Evolutionary conservation across 1,140 invertebrate species (phyloP).

Genomic region (Euura lappo): DNA sequence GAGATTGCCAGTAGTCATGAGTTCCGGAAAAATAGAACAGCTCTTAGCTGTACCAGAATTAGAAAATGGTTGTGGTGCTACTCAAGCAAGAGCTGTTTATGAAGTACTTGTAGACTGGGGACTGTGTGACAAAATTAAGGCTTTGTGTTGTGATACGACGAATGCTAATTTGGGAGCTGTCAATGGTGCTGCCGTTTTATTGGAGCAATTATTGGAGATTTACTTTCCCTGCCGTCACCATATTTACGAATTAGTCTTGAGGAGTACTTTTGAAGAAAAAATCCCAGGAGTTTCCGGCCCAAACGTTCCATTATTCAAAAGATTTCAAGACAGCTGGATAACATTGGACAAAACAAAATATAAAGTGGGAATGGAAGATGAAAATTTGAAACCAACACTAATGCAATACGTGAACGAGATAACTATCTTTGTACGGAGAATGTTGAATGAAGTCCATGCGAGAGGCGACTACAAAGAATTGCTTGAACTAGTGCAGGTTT

Average conservation of each 20-base stretch:
- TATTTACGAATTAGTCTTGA: conserved; percentile 24
- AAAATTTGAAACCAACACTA: conserved; percentile 10
- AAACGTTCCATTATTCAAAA: conserved; percentile 38
- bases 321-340: conserved; percentile 34
- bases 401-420: conserved; percentile 6
- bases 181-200: conserved; percentile 18
- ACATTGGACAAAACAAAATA: conserved; percentile 33
- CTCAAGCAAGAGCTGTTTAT: conserved; percentile 21
- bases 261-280: conserved; percentile 20
- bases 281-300: conserved; percentile 35
- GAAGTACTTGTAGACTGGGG: conserved; percentile 14
- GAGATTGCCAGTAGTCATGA: conserved; percentile 15
- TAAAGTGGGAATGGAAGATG: conserved; percentile 18
- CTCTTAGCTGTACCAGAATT: conserved; percentile 17
- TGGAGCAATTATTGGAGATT: conserved; percentile 20
- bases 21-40: conserved; percentile 18
- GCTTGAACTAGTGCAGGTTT: not conserved
- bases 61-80: conserved; percentile 12
- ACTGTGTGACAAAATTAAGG: conserved; percentile 22
- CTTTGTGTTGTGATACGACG: conserved; percentile 26
- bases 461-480: not conserved
- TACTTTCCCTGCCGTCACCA: conserved; percentile 23
- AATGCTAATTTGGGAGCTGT: conserved; percentile 19
- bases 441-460: not conserved
- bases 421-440: conserved; percentile 12